These are phyloP conservation scores for Pseudomyrmex cubaensis DNA, from an alignment of 1,140 invertebrate species.

Conservation along the genomic window DNA sequence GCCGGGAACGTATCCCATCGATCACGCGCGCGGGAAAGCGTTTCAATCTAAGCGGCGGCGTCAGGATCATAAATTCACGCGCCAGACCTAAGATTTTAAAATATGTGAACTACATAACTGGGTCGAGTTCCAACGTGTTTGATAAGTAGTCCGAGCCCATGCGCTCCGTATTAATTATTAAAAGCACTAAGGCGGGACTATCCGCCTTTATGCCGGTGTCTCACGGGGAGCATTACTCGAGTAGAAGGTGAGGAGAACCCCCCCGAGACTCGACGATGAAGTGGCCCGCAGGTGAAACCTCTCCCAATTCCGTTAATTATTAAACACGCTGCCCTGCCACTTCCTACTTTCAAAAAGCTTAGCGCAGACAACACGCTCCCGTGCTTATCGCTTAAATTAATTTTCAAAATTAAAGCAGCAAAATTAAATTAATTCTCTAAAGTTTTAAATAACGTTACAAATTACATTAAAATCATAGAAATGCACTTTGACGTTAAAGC, in stretches of 20 bases:
- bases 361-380: constrained; percentile 16
- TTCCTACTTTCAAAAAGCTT: constrained; percentile 32
- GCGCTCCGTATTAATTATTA: constrained; percentile 55
- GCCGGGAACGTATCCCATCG: constrained; percentile 6
- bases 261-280: constrained; percentile 50
- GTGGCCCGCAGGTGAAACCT: constrained; percentile 60
- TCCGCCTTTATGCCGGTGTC: constrained; percentile 55
- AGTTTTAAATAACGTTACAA: not conserved
- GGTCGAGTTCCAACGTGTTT: constrained; percentile 55
- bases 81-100: constrained; percentile 11
- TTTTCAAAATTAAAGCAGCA: not conserved
- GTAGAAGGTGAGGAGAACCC: constrained; percentile 49
- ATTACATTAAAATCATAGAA: not conserved
- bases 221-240: constrained; percentile 51
- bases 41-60: constrained; percentile 22
- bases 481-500: not conserved
- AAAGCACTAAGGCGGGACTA: constrained; percentile 60
- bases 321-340: constrained; percentile 39
- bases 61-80: constrained; percentile 28
- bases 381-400: constrained; percentile 16
- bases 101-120: constrained; percentile 39
- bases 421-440: constrained; percentile 9
- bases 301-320: constrained; percentile 57
- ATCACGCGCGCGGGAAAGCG: not conserved
- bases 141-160: constrained; percentile 55